Conservation (phyloP, 2,888 invertebrate genomes). For the Merodon equestris region DNA sequence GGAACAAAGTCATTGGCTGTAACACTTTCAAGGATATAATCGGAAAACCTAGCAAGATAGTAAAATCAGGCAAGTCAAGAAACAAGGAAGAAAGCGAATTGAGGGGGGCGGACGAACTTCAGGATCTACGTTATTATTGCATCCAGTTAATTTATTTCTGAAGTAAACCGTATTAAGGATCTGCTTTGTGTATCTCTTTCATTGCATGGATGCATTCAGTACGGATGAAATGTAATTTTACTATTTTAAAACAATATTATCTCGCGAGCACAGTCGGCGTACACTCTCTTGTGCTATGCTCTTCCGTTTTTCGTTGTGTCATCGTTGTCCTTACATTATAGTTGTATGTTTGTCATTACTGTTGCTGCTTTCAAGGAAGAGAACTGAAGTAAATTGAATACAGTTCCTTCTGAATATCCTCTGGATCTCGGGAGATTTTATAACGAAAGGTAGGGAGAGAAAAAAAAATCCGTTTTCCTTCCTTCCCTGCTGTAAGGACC, state of each 20-base stretch:
- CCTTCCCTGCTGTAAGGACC: constrained; percentile 31
- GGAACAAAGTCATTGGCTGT: constrained; percentile 24
- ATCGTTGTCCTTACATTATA: constrained; percentile 7
- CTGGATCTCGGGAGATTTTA: background rate
- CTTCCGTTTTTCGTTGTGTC: constrained; percentile 4
- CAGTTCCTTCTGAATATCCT: constrained; percentile 19
- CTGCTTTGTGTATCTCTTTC: constrained; percentile 29
- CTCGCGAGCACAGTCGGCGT: constrained; percentile 44
- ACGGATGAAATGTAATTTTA: constrained; percentile 50
- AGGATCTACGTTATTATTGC: constrained; percentile 38
- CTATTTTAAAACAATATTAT: constrained; percentile 61
- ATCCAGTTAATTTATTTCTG: constrained; percentile 56
- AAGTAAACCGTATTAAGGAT: constrained; percentile 56
- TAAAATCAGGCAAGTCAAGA: background rate
- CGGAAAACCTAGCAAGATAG: constrained; percentile 26
- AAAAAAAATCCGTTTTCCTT: constrained; percentile 28
- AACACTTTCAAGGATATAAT: constrained; percentile 31
- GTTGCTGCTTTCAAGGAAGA: background rate
- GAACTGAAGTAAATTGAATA: constrained; percentile 31
- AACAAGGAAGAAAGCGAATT: background rate
- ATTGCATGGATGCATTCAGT: constrained; percentile 17
- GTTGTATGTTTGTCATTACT: background rate
- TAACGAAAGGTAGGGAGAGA: no score
- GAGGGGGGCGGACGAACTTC: constrained; percentile 3
- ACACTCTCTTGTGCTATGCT: background rate